Evolutionary conservation across 1,140 invertebrate species (phyloP).

Genomic region (Meteorus sp.): DNA sequence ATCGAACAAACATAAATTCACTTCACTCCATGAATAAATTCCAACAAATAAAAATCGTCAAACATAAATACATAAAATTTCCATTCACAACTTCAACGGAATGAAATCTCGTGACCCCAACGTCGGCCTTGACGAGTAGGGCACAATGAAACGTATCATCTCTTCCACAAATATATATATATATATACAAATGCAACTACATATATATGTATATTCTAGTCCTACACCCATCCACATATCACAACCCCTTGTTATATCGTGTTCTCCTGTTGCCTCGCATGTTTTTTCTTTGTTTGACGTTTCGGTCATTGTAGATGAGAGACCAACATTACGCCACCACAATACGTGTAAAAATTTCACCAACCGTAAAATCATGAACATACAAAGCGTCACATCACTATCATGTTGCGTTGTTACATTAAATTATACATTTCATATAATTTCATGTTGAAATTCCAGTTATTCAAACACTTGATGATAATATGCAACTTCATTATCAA

Average conservation of each 20-base stretch:
- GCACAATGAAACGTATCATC: slow-evolving; percentile 36
- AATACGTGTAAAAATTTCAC: no score
- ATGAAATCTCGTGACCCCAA: slow-evolving; percentile 13
- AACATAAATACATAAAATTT: no score
- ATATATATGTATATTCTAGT: neutral
- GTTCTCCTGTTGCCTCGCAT: slow-evolving; percentile 52
- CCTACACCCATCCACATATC: slow-evolving; percentile 9
- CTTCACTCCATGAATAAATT: no score
- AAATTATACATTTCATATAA: no score
- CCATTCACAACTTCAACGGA: neutral
- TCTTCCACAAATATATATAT: slow-evolving; percentile 16
- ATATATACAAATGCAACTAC: neutral
- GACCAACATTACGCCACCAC: neutral
- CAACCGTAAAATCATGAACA: no score
- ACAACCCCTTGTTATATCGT: slow-evolving; percentile 41
- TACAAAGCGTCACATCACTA: no score
- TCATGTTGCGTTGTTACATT: no score
- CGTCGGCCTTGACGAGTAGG: slow-evolving; percentile 18
- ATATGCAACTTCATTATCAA: no score
- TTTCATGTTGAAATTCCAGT: no score
- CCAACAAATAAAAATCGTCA: no score
- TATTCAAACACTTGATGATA: no score
- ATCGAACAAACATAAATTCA: no score
- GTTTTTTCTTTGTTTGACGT: slow-evolving; percentile 57
- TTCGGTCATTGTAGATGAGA: slow-evolving; percentile 38